A percentile compares a stretch with the other conserved stretches of the same genome.
Evolutionary conservation across 2,113 vertebrate genomes (phyloP).

Genomic region (Lamprotornis superbus): DNA sequence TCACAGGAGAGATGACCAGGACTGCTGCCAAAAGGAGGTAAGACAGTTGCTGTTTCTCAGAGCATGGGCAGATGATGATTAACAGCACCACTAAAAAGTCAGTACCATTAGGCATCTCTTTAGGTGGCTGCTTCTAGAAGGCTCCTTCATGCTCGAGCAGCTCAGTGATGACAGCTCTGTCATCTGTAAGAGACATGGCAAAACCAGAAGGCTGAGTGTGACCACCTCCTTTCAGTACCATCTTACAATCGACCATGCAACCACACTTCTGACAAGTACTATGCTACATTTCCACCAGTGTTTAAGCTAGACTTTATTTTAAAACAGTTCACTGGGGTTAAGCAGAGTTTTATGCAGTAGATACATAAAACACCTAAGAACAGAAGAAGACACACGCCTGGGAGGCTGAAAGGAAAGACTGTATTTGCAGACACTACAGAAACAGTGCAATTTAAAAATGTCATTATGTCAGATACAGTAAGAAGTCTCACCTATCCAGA

Average conservation of each 20-base stretch:
- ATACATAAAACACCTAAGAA: background rate
- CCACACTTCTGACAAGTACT: background rate
- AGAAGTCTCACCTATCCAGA: background rate
- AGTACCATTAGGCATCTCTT: background rate
- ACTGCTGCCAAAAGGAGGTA: background rate
- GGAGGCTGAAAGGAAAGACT: background rate
- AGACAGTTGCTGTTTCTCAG: background rate
- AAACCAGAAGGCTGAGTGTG: background rate
- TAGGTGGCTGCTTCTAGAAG: background rate
- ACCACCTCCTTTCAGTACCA: background rate
- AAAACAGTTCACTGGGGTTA: background rate
- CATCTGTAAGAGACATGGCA: background rate
- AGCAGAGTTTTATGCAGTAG: background rate
- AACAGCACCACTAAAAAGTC: background rate
- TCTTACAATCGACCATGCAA: background rate
- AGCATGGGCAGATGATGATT: background rate
- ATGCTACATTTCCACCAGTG: background rate
- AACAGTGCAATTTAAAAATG: background rate
- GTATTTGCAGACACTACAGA: background rate
- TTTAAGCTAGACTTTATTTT: background rate
- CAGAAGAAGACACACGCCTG: rapidly evolving
- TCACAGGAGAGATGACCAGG: background rate
- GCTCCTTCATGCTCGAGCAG: background rate
- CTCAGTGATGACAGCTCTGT: background rate
- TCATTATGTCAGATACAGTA: background rate